These are phyloP conservation scores for Metopia argyrocephala DNA, from an alignment of 2,888 invertebrate species.

Conservation along the genomic window DNA sequence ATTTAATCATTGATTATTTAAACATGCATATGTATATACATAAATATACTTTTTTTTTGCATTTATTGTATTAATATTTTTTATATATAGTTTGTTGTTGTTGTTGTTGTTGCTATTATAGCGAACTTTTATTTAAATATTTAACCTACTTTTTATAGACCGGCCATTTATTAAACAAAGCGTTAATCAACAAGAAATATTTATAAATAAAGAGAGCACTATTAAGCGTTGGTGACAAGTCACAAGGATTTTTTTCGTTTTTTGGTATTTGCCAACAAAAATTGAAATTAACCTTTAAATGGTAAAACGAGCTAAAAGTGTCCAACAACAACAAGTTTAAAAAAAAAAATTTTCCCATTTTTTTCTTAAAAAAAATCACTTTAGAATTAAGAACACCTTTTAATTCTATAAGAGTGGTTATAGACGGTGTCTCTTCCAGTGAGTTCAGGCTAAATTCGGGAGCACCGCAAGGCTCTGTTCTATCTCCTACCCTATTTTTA, in stretches of 20 bases:
- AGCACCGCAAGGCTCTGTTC: no score
- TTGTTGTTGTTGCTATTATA: background rate
- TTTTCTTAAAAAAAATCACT: no score
- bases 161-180: slow-evolving; percentile 30
- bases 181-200: background rate
- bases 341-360: no score
- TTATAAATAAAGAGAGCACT: slow-evolving; percentile 19
- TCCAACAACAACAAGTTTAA: background rate
- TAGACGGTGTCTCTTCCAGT: no score
- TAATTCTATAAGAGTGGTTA: no score
- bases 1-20: slow-evolving; percentile 48
- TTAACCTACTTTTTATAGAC: slow-evolving; percentile 55
- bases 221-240: slow-evolving; percentile 32
- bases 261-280: background rate
- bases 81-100: slow-evolving; percentile 18
- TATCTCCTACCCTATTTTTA: no score
- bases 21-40: no score
- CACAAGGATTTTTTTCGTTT: background rate
- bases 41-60: no score
- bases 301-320: background rate
- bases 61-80: slow-evolving; percentile 21
- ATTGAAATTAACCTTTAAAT: slow-evolving; percentile 32
- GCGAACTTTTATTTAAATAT: slow-evolving; percentile 42
- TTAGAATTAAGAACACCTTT: no score
- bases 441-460: no score